Conservation (phyloP, 1,140 invertebrate genomes). For the Gryllus bimaculatus region DNA sequence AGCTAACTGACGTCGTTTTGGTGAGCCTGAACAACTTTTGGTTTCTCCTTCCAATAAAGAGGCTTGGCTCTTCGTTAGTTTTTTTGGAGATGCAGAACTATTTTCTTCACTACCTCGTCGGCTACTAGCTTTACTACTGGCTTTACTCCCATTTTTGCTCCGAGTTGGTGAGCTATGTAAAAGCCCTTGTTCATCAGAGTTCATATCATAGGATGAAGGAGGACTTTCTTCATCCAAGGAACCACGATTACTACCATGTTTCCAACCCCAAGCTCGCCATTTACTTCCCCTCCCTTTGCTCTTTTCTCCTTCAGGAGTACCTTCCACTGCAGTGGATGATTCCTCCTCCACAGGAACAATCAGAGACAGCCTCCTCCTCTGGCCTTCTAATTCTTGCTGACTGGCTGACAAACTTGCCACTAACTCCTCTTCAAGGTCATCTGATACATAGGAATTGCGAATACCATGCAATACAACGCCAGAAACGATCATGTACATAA, state of each 20-base stretch:
- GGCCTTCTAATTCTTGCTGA: conserved; percentile 25
- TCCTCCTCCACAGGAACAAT: conserved; percentile 13
- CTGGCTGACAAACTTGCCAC: conserved; percentile 30
- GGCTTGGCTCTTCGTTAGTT: background rate
- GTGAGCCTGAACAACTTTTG: background rate
- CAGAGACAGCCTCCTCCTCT: conserved; percentile 24
- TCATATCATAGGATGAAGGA: conserved; percentile 21
- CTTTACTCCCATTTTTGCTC: conserved; percentile 32
- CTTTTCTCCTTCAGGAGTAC: background rate
- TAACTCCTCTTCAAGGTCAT: conserved; percentile 39
- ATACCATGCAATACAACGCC: background rate
- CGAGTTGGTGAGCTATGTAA: conserved; percentile 24
- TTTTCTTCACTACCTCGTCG: background rate
- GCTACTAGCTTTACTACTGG: conserved; percentile 26
- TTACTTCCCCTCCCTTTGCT: conserved; percentile 20
- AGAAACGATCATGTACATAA: background rate
- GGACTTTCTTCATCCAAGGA: conserved; percentile 32
- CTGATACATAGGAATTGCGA: conserved; percentile 26
- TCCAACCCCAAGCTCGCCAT: conserved; percentile 34
- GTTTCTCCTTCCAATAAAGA: background rate
- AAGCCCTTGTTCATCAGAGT: conserved; percentile 28
- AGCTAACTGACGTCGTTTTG: background rate
- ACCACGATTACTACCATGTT: conserved; percentile 28
- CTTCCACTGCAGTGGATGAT: background rate
- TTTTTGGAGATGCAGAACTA: background rate